These are phyloP conservation scores for Bergia sp. DNA, from an alignment of 92 coral and sea anemone species.

Conservation along the genomic window DNA sequence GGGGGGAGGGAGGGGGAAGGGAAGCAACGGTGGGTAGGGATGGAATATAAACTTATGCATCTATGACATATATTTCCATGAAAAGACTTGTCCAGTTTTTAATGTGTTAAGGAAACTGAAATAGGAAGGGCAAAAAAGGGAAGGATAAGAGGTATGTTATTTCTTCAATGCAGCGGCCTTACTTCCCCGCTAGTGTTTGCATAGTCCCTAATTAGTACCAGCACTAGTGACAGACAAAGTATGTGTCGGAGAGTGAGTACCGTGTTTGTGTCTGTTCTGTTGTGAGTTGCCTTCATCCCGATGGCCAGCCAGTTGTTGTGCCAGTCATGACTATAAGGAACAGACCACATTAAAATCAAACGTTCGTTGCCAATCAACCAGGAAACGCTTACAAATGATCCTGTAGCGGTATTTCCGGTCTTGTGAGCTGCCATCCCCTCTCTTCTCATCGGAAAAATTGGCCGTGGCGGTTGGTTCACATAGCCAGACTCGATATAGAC, in stretches of 20 bases:
- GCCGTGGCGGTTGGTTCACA: slow-evolving; percentile 21
- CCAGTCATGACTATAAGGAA: slow-evolving; percentile 1
- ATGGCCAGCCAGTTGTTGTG: slow-evolving; percentile 11
- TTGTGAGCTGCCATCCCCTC: slow-evolving; percentile 33
- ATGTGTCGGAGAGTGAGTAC: neutral
- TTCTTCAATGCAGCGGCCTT: too few species aligned
- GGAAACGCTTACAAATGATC: slow-evolving; percentile 1
- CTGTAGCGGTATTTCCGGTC: neutral
- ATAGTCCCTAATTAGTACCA: neutral
- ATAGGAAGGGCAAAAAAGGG: too few species aligned
- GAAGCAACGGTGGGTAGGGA: too few species aligned
- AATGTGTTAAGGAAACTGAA: too few species aligned
- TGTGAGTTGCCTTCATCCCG: neutral
- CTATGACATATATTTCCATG: too few species aligned
- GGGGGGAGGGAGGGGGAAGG: too few species aligned
- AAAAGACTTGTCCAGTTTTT: too few species aligned
- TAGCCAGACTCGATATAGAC: slow-evolving; percentile 7
- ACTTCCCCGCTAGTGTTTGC: neutral
- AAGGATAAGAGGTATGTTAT: too few species aligned
- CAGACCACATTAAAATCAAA: neutral
- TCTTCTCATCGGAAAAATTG: slow-evolving; percentile 26
- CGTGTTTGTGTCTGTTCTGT: neutral
- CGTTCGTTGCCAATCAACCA: neutral
- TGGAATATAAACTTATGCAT: neutral
- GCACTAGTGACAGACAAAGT: neutral